phyloP scores from a whole-genome alignment of 2,888 invertebrate species.

The Lasiommata megera region DNA sequence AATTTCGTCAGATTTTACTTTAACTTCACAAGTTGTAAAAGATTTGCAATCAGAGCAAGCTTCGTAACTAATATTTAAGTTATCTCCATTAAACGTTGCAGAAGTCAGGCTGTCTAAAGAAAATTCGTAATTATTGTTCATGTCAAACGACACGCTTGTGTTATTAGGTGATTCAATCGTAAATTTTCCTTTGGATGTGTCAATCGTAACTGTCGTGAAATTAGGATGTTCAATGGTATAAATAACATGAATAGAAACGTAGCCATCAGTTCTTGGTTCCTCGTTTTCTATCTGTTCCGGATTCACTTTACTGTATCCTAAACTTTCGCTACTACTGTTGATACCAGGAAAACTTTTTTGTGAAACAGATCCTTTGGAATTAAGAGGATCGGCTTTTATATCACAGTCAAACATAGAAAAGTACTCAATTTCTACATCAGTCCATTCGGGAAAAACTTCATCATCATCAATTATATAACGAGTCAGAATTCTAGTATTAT shows the following conservation, averaged over 20 bases:
- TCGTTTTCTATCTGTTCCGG: slow-evolving; percentile 41
- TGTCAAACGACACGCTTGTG: slow-evolving; percentile 47
- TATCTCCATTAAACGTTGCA: slow-evolving; percentile 58
- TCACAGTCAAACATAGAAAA: slow-evolving; percentile 47
- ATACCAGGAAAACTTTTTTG: slow-evolving; percentile 44
- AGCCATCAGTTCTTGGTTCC: slow-evolving; percentile 54
- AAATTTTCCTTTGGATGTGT: slow-evolving; percentile 55
- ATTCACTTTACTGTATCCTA: slow-evolving; percentile 41
- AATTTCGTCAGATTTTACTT: slow-evolving; percentile 45
- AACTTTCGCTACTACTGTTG: slow-evolving; percentile 37
- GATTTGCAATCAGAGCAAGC: slow-evolving; percentile 56
- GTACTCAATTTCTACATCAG: slow-evolving; percentile 56
- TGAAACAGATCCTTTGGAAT: slow-evolving; percentile 47
- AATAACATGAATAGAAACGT: slow-evolving; percentile 54
- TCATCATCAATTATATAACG: slow-evolving; percentile 53
- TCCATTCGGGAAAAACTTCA: slow-evolving; percentile 68
- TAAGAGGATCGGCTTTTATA: slow-evolving; percentile 39
- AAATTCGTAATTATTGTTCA: slow-evolving; percentile 53
- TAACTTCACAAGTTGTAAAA: slow-evolving; percentile 54
- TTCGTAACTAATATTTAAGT: slow-evolving; percentile 53
- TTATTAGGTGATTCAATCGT: slow-evolving; percentile 62
- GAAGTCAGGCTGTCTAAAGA: slow-evolving; percentile 53
- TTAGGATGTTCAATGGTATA: slow-evolving; percentile 73
- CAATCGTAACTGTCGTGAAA: slow-evolving; percentile 74
- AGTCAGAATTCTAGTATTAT: slow-evolving; percentile 65